Evolutionary conservation across 64 coral and sea anemone species (phyloP).

Genomic region (Pachyseris speciosa): DNA sequence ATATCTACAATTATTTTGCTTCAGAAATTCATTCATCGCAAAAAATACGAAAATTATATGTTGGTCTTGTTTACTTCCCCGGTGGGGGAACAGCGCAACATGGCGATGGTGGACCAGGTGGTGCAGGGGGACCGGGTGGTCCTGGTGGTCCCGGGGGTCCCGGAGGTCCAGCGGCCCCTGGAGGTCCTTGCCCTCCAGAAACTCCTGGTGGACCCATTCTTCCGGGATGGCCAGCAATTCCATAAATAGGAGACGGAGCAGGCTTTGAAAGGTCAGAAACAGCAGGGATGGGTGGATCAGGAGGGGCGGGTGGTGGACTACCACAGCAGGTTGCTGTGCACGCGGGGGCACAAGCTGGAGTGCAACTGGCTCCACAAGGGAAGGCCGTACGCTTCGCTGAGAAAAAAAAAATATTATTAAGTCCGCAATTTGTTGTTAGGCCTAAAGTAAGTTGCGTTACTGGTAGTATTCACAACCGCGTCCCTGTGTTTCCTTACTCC

Average conservation of each 20-base stretch:
- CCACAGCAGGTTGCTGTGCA: constrained; percentile 23
- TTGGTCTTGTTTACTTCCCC: neutral
- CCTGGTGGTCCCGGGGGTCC: constrained; percentile 63
- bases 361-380: constrained; percentile 13
- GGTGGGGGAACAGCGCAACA: constrained; percentile 14
- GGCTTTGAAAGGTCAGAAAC: neutral
- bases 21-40: no score
- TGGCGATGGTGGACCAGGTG: constrained; percentile 51
- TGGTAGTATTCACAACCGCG: no score
- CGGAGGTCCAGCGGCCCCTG: neutral
- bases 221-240: constrained; percentile 18
- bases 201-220: neutral
- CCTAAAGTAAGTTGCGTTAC: no score
- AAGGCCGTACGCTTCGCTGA: constrained; percentile 18
- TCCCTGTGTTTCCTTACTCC: no score
- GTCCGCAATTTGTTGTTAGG: neutral
- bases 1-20: no score
- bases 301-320: constrained; percentile 17
- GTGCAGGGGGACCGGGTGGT: constrained; percentile 66
- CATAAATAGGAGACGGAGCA: neutral
- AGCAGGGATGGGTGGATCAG: neutral
- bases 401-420: neutral
- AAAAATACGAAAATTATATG: no score
- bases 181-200: neutral
- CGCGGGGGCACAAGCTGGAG: neutral